Evolutionary conservation across 1,140 invertebrate species (phyloP), one percentile per base, ranked within the genome.

Genomic region (Bombyx mori): DNA sequence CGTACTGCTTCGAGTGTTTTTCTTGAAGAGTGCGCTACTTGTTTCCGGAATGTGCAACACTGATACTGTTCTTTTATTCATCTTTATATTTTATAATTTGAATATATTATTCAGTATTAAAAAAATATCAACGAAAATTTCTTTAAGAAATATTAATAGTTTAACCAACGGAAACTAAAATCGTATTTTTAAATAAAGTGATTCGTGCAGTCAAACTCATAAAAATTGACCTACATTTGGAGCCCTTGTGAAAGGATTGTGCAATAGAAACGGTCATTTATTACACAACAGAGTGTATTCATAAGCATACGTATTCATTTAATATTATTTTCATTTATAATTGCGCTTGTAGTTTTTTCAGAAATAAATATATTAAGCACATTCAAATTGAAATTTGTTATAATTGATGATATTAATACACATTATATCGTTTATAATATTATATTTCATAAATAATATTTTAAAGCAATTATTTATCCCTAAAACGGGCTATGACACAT

Each of bases 241-340:
- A 85, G 84, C 82, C 82, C 84, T 87, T 87, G 84, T 85, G 84
- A 87, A 87, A 87, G 82, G 80, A 87, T 87, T 87, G 82, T 85
- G 84, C 82, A 87, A 87, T 82, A 84, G 82, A 87, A 87, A 85
- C 84, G 84, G 83, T 82, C 81, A 87, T 87, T 87, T 85, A 85
- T 87, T 85, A 87, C 82, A 84, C 84, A 87, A 87, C 82, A 70
- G 73, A 76, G 64, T 70, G 76, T 83, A 84, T 81, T 83, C 83
- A 87, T 82, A 81, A 83, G 76, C 80, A 79, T 83, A 81, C 79
- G 67, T 70, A 84, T 77, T 76, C 62, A 82, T 84, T 86, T 82
- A 77, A 72, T 68, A 74, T 77, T 71, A 79, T 77, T 79, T 77
- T 74, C 64, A 79, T 72, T 68, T 68, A 62, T 63, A 68, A 65